Conservation (phyloP, 2,113 vertebrate species). For the Edolisoma coerulescens region DNA sequence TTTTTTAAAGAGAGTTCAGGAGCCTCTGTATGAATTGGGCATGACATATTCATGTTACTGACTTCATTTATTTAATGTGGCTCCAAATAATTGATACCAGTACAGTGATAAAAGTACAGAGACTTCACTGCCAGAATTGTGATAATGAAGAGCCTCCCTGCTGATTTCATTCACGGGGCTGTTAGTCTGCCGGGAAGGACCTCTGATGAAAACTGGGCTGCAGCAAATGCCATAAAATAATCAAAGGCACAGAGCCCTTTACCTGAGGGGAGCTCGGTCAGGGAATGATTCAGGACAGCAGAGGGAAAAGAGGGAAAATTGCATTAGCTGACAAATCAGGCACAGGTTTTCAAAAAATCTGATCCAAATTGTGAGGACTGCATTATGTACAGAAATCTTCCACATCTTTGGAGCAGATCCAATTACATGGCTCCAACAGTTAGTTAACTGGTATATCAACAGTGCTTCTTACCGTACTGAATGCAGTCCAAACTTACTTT, state of each 20-base stretch:
- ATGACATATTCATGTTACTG: constrained; percentile 62
- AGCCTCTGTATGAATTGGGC: constrained; percentile 45
- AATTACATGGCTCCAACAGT: not conserved
- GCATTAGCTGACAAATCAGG: not conserved
- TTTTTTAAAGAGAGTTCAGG: constrained; percentile 40
- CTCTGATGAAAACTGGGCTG: constrained; percentile 33
- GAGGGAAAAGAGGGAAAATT: not conserved
- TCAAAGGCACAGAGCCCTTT: constrained; percentile 57
- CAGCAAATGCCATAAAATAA: constrained; percentile 57
- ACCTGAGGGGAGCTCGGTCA: constrained; percentile 20
- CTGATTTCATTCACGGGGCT: constrained; percentile 53
- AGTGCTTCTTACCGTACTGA: not conserved
- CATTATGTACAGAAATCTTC: not conserved
- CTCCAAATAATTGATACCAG: constrained; percentile 60
- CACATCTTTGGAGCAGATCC: not conserved
- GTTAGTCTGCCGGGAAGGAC: constrained; percentile 55
- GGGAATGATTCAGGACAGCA: not conserved
- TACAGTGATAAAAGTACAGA: constrained; percentile 53
- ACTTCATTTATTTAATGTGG: constrained; percentile 55
- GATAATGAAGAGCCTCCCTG: constrained; percentile 66
- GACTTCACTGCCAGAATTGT: constrained; percentile 39
- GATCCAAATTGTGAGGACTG: not conserved
- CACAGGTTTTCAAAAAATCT: constrained; percentile 5
- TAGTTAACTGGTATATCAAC: not conserved
- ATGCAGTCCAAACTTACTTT: not conserved